These are phyloP conservation scores for Aphaenogaster floridana DNA, from an alignment of 1,140 invertebrate genomes.

Conservation along the genomic window DNA sequence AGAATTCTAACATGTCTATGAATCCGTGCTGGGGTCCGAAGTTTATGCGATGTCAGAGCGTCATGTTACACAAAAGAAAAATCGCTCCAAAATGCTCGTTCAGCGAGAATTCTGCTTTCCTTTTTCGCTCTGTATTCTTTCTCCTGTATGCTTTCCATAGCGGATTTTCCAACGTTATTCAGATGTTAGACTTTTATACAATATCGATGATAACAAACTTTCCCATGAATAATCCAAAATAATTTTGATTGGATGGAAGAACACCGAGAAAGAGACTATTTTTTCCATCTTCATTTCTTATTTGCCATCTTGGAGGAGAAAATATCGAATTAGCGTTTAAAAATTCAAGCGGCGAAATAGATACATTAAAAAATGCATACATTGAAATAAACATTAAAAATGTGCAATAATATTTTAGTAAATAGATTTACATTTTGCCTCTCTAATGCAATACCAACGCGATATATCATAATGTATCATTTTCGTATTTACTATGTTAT, in stretches of 20 bases:
- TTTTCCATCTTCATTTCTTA: background rate
- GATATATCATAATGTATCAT: conserved; percentile 6
- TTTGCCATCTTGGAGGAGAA: background rate
- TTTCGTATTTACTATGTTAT: conserved; percentile 9
- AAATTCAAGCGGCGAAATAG: background rate
- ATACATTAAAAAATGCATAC: background rate
- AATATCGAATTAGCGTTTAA: background rate
- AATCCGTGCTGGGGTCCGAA: conserved; percentile 9
- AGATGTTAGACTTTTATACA: conserved; percentile 7
- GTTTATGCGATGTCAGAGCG: conserved; percentile 32
- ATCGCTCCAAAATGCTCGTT: conserved; percentile 45
- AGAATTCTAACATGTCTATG: conserved; percentile 31
- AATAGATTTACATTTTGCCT: background rate
- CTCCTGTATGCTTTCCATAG: background rate
- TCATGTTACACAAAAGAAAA: conserved; percentile 48
- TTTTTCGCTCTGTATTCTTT: conserved; percentile 6
- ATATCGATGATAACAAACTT: background rate
- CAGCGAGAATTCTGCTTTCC: conserved; percentile 26
- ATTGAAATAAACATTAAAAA: background rate
- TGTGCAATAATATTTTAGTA: background rate
- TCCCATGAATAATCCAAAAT: background rate
- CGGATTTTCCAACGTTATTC: conserved; percentile 2
- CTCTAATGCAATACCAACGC: background rate
- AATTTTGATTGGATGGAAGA: background rate
- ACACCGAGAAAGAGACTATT: background rate